Conservation (phyloP, 2,888 invertebrate species). For the Lasius fuliginosus region DNA sequence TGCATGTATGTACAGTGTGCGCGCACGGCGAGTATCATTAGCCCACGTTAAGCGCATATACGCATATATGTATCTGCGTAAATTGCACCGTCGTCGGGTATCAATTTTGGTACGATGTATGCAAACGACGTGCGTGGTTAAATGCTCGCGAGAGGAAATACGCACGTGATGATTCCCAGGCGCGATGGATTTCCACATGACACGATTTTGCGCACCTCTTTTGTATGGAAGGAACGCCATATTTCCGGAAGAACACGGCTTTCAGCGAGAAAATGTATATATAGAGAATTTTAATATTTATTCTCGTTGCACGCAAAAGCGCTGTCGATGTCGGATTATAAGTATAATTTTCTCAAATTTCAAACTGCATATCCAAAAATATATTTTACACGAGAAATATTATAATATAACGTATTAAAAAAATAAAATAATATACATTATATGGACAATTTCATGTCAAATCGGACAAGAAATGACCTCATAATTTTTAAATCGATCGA, state of each 20-base stretch:
- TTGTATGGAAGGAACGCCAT: conserved; percentile 13
- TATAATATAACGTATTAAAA: background rate
- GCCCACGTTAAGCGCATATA: conserved; percentile 56
- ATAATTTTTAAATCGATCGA: too few relatives aligned
- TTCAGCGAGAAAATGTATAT: background rate
- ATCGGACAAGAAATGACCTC: too few relatives aligned
- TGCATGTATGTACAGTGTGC: background rate
- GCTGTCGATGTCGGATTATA: background rate
- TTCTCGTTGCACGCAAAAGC: background rate
- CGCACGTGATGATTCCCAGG: conserved; percentile 57
- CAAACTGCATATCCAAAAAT: background rate
- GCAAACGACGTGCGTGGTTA: conserved; percentile 58
- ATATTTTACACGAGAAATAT: background rate
- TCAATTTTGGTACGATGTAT: conserved; percentile 55
- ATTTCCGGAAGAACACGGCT: background rate
- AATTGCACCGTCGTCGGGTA: conserved; percentile 60
- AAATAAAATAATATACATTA: background rate
- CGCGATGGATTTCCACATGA: conserved; percentile 51
- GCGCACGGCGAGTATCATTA: conserved; percentile 53
- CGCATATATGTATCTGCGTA: conserved; percentile 50
- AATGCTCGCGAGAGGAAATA: conserved; percentile 58
- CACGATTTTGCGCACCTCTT: conserved; percentile 34
- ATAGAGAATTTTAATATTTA: background rate
- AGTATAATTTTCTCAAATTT: background rate
- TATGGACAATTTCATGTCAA: too few relatives aligned